Evolutionary conservation across 1,140 invertebrate species (phyloP), one percentile per base, ranked within the genome.

Genomic region (Pogonus chalceus): DNA sequence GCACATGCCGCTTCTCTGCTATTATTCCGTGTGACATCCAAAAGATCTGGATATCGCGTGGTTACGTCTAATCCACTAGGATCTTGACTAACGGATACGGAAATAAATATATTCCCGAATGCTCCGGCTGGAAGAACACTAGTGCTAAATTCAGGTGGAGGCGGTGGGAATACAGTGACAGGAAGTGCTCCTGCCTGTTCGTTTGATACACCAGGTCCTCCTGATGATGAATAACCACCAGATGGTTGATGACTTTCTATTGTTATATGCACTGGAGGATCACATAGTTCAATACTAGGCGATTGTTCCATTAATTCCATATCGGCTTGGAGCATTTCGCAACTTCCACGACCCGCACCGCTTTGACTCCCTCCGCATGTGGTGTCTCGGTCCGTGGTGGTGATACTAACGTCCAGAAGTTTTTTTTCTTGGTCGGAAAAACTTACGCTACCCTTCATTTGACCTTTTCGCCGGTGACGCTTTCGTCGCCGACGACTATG

Each of bases 341-440:
- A 73, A 70, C 82, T 73, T 69, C 81, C 76, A 62, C 18, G 37
- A 7, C 26, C 26, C 14, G 26, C 26, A 65, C 70, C 57, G 66
- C 67, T 50, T 74, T 71, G 21, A 77, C 2, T 16, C 3, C 37
- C 37, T 4, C 37, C 37, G 49, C 49, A 51, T 18, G 26, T 24
- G 16, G 71, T 71, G 7, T 70, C 76, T 16, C 87, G 77, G 56
- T 85, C 84, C 2, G 84, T 85, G 0, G 86, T 88, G 1, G 85
- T 86, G 16, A 88, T 85, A 49, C 82, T 84, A 16, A 85, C 79
- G 62, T 88, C 87, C 23, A 90, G 74, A 3, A 90, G 69, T 58
- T 87, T 85, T 68, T 90, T 91, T 62, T 90, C 87, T 69, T 90
- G 88, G 52, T 91, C 88, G 18, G 81, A 87, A 64, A 88, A 88